A percentile compares a stretch with the other conserved stretches of the same genome.
Evolutionary conservation across 1,140 invertebrate species (phyloP).

Genomic region (Drosophila obscura): DNA sequence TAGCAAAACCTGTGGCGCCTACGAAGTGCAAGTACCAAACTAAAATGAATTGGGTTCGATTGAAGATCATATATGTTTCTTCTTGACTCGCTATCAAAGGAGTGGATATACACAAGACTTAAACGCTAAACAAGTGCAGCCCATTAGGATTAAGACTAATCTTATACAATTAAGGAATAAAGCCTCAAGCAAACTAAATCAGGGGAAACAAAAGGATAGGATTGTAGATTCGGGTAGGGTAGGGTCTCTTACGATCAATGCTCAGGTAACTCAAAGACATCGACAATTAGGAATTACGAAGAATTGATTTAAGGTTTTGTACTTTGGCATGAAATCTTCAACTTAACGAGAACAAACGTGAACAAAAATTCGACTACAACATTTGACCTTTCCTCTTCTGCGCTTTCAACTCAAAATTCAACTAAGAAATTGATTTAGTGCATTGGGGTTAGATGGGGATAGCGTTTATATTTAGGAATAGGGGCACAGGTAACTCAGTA

Average conservation of each 20-base stretch:
- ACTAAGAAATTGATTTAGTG: constrained; percentile 81
- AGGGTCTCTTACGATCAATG: too few relatives aligned
- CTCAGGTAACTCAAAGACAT: constrained; percentile 67
- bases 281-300: constrained; percentile 70
- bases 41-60: constrained; percentile 33
- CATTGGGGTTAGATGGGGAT: constrained; percentile 17
- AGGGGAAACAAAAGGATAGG: constrained; percentile 11
- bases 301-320: constrained; percentile 79
- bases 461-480: constrained; percentile 4
- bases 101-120: constrained; percentile 23
- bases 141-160: constrained; percentile 11
- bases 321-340: constrained; percentile 79
- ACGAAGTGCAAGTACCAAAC: constrained; percentile 39
- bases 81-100: constrained; percentile 23
- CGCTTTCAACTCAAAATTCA: constrained; percentile 73
- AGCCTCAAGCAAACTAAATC: constrained; percentile 38
- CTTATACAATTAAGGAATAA: constrained; percentile 13
- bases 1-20: constrained; percentile 65
- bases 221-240: background rate
- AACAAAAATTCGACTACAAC: constrained; percentile 82
- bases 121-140: constrained; percentile 56
- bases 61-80: constrained; percentile 31
- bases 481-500: constrained; percentile 74
- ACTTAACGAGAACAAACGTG: constrained; percentile 81
- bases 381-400: constrained; percentile 51